Evolutionary conservation across 2,888 invertebrate genomes (phyloP).

Genomic region (Choreutis nemorana): DNA sequence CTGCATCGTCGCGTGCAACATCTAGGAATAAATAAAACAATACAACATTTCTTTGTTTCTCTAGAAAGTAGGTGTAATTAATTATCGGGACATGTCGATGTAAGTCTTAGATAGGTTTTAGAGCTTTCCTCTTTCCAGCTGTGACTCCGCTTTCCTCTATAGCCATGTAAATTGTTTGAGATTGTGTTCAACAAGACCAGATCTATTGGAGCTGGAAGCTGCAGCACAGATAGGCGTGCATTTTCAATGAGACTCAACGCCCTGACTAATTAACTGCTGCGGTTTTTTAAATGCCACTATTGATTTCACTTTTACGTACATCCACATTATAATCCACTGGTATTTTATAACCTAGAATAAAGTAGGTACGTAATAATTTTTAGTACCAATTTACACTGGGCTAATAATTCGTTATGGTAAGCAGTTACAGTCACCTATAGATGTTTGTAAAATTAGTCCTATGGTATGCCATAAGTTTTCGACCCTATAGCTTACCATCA

Average conservation of each 20-base stretch:
- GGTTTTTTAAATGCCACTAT: no score
- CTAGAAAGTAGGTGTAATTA: conserved; percentile 9
- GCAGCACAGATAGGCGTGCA: conserved; percentile 3
- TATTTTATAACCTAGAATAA: no score
- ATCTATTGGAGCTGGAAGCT: conserved; percentile 6
- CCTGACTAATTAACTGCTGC: conserved; percentile 1
- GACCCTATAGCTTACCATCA: no score
- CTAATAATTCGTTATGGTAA: no score
- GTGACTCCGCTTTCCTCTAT: conserved; percentile 15
- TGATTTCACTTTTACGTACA: no score
- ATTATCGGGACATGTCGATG: conserved; percentile 4
- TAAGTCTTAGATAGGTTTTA: conserved; percentile 9
- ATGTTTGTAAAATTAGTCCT: no score
- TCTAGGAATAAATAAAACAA: background rate
- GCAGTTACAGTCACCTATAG: no score
- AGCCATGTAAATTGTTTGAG: conserved; percentile 18
- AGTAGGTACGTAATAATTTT: no score
- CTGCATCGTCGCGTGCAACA: no score
- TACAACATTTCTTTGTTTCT: background rate
- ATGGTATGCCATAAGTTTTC: no score
- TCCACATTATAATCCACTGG: no score
- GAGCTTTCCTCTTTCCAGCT: conserved; percentile 17
- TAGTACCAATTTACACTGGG: no score
- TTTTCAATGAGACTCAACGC: conserved; percentile 6
- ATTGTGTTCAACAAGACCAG: conserved; percentile 11